Percentiles rank a stretch among this genome's conserved stretches.
phyloP scores from a whole-genome alignment of 2,888 invertebrate species.

The Lithophane leautieri region DNA sequence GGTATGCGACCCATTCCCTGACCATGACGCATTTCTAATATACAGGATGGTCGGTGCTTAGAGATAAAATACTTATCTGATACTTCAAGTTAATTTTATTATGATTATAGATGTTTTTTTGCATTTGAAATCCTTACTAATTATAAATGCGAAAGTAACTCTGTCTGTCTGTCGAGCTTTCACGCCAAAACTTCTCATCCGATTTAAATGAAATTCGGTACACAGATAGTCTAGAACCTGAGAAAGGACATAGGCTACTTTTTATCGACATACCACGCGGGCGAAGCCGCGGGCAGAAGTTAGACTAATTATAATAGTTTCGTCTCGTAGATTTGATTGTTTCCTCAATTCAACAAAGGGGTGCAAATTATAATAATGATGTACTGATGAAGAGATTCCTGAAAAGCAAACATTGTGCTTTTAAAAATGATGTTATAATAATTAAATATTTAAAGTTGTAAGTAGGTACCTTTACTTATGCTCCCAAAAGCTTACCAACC shows the following conservation, averaged over 20 bases:
- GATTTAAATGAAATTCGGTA: too few relatives aligned
- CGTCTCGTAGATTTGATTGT: neutral
- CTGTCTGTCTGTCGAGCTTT: too few relatives aligned
- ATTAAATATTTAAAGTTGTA: neutral
- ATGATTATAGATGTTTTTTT: conserved; percentile 1
- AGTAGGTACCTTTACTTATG: neutral
- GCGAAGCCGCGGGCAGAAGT: too few relatives aligned
- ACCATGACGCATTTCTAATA: conserved; percentile 60
- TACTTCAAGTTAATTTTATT: conserved; percentile 6
- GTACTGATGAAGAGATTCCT: neutral
- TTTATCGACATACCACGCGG: too few relatives aligned
- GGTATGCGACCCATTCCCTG: conserved; percentile 58
- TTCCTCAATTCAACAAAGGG: neutral
- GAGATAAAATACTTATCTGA: neutral
- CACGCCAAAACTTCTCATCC: too few relatives aligned
- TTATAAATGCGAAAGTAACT: too few relatives aligned
- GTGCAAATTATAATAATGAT: neutral
- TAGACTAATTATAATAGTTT: too few relatives aligned
- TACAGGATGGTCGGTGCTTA: conserved; percentile 3
- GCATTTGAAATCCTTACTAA: neutral
- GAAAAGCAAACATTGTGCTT: neutral
- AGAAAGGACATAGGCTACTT: too few relatives aligned
- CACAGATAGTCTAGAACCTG: too few relatives aligned
- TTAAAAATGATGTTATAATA: neutral
- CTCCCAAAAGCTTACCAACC: neutral